Percentiles rank a stretch among this genome's conserved stretches.
Conservation (phyloP, 2,113 vertebrate species). For the Xyrauchen texanus region DNA sequence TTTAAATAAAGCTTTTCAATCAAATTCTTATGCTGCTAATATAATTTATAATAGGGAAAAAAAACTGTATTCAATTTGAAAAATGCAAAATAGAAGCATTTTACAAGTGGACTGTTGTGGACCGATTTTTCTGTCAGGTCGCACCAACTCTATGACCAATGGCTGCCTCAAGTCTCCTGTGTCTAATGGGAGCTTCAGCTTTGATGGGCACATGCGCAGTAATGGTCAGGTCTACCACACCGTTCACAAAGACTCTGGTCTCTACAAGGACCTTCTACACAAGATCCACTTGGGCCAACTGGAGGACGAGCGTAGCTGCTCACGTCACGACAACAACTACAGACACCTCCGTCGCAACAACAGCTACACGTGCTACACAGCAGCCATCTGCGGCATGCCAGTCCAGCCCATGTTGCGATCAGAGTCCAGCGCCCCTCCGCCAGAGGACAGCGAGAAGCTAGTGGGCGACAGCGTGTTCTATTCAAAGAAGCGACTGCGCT, state of each 20-base stretch:
- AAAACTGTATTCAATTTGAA: too few species aligned
- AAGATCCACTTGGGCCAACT: constrained; percentile 91
- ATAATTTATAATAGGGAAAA: too few species aligned
- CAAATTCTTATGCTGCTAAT: too few species aligned
- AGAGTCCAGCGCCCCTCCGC: constrained; percentile 67
- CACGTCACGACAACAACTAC: constrained; percentile 81
- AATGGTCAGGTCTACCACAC: constrained; percentile 98
- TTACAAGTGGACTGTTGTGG: not conserved
- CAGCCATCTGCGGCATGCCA: constrained; percentile 95
- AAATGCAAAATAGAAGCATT: too few species aligned
- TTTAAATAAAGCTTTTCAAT: too few species aligned
- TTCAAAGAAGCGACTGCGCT: constrained; percentile 93
- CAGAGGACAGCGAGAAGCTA: constrained; percentile 94
- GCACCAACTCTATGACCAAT: constrained; percentile 95
- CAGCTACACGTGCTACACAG: constrained; percentile 97
- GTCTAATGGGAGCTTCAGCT: constrained; percentile 91
- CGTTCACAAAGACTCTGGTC: constrained; percentile 97
- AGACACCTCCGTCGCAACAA: constrained; percentile 91
- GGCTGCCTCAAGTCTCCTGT: constrained; percentile 87
- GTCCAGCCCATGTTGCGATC: constrained; percentile 85
- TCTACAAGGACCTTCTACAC: constrained; percentile 96
- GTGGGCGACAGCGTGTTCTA: constrained; percentile 91
- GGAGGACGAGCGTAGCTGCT: constrained; percentile 75
- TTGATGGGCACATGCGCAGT: constrained; percentile 86
- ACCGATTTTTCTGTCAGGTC: constrained; percentile 69